phyloP scores from a whole-genome alignment of 2,113 vertebrate species.

The Megalops atlanticus region DNA sequence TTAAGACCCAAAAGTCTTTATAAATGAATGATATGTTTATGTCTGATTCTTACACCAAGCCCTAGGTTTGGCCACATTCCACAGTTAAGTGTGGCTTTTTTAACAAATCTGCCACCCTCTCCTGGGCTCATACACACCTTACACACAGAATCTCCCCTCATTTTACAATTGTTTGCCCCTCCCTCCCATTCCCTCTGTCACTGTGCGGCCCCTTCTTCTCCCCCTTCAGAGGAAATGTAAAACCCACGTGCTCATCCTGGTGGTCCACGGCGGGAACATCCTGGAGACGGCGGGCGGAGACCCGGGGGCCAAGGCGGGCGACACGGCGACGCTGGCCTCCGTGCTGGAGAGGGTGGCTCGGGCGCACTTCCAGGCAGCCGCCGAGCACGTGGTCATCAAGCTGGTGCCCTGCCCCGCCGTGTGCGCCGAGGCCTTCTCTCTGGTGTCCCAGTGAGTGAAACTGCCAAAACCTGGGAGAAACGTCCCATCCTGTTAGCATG shows the following conservation, averaged over 20 bases:
- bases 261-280: constrained; percentile 92
- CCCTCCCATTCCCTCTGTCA: no score
- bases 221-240: constrained; percentile 76
- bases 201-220: background rate
- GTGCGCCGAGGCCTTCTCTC: constrained; percentile 91
- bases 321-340: constrained; percentile 82
- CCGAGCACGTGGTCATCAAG: constrained; percentile 85
- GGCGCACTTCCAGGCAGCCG: constrained; percentile 87
- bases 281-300: constrained; percentile 84
- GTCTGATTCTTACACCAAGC: no score
- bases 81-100: no score
- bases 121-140: no score
- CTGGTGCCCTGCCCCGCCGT: constrained; percentile 91
- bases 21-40: no score
- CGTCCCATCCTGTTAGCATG: no score
- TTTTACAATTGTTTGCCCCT: no score
- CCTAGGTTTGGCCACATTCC: no score
- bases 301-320: constrained; percentile 80
- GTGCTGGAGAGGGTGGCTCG: constrained; percentile 89
- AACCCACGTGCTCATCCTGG: constrained; percentile 86
- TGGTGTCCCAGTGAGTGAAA: constrained; percentile 94
- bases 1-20: no score
- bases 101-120: no score
- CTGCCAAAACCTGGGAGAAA: no score
- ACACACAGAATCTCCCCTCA: no score